phyloP scores from a whole-genome alignment of 2,113 vertebrate genomes.

The Chloroceryle aenea region DNA sequence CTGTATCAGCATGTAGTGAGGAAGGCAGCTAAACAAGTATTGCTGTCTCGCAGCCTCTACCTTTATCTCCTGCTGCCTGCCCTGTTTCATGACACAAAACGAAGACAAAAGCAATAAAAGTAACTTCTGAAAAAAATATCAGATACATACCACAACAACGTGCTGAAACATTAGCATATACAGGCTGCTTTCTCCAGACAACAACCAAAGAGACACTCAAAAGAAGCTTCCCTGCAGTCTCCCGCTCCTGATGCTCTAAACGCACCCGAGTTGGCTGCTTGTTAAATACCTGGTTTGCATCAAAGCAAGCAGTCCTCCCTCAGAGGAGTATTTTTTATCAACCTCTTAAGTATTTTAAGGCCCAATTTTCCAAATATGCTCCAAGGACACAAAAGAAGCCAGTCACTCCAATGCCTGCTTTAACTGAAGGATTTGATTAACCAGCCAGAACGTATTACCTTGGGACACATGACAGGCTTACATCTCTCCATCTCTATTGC shows the following conservation, averaged over 20 bases:
- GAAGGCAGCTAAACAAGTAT: not conserved
- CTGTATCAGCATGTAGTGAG: not conserved
- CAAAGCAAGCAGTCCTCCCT: not conserved
- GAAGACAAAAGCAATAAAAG: not conserved
- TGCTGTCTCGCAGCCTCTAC: not conserved
- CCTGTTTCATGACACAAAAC: not conserved
- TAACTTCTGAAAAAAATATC: not conserved
- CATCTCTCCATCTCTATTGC: not conserved
- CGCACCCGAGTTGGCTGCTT: accelerated
- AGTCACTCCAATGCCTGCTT: not conserved
- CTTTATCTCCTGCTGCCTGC: not conserved
- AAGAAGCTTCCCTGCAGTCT: not conserved
- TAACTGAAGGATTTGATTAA: slow-evolving; percentile 25
- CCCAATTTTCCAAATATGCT: not conserved
- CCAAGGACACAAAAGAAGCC: not conserved
- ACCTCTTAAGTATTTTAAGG: not conserved
- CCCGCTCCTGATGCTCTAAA: not conserved
- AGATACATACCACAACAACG: not conserved
- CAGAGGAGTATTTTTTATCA: not conserved
- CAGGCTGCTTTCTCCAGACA: not conserved
- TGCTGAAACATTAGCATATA: accelerated
- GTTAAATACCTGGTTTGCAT: not conserved
- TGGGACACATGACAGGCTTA: not conserved
- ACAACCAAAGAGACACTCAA: not conserved
- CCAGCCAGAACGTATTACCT: not conserved